A percentile compares a stretch with the other conserved stretches of the same genome.
phyloP scores from a whole-genome alignment of 2,888 invertebrate genomes.

The Hermaeophaga mercurialis region DNA sequence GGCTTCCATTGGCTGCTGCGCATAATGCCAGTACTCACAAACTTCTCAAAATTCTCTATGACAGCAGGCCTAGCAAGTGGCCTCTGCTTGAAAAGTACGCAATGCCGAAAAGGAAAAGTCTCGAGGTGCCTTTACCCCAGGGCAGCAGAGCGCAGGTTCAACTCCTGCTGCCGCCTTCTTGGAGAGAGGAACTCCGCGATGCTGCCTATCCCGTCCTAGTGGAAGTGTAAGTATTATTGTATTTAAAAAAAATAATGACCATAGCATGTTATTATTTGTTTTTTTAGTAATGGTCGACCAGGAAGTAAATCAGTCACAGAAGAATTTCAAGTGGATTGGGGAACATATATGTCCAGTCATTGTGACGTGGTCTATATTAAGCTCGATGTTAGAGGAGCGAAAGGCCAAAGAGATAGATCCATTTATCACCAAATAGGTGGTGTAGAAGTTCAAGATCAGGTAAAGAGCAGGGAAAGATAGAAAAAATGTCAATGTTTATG shows the following conservation, averaged over 20 bases:
- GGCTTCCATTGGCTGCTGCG: slow-evolving; percentile 81
- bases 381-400: slow-evolving; percentile 83
- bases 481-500: slow-evolving; percentile 2
- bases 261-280: slow-evolving; percentile 2
- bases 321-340: slow-evolving; percentile 86
- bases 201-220: slow-evolving; percentile 88
- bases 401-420: slow-evolving; percentile 76
- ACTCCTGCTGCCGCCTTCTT: slow-evolving; percentile 84
- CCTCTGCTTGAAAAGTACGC: slow-evolving; percentile 77
- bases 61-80: slow-evolving; percentile 63
- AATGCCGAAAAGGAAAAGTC: slow-evolving; percentile 79
- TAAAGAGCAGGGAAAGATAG: too few species aligned
- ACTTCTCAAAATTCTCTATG: slow-evolving; percentile 78
- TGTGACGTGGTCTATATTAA: slow-evolving; percentile 90
- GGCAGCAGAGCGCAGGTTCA: slow-evolving; percentile 88
- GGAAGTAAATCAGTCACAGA: slow-evolving; percentile 90
- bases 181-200: slow-evolving; percentile 83
- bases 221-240: slow-evolving; percentile 70
- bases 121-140: slow-evolving; percentile 84
- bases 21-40: slow-evolving; percentile 78
- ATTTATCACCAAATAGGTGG: slow-evolving; percentile 85
- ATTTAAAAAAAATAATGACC: not conserved
- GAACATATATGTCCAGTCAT: slow-evolving; percentile 89
- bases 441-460: slow-evolving; percentile 83
- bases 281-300: slow-evolving; percentile 80